Base-by-base conservation (phyloP, 2,113 vertebrate genomes). In the Pelecanoides urinatrix region DNA sequence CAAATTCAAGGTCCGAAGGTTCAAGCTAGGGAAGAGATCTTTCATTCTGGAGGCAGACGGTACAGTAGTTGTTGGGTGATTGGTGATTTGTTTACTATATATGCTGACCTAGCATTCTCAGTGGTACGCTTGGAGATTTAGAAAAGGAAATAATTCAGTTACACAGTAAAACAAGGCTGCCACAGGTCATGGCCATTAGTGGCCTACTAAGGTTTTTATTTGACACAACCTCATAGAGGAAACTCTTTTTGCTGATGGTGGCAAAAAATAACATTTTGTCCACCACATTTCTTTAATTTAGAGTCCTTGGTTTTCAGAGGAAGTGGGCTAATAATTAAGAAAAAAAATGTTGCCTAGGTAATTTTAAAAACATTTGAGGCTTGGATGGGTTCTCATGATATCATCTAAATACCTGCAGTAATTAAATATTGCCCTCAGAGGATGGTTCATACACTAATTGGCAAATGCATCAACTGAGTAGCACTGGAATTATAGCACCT, bases 361-460 rank as follows among this genome's bases (percentile, higher is more conserved):
- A 74, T 96, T 96, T 97, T 78, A 90, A 34, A 62, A 88, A 81
- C 94, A 94, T 97, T 93, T 97, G 91, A 95, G 88, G 74, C 59
- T 98, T 96, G 66, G 45, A 85, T 97, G 94, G 68, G 74, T 93
- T 96, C 90, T 98, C 88, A 88, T 95, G 78, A 90, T 97, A 97
- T 93, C 90, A 96, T 97, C 94, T 75, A 94, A 97, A 96, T 92
- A 96, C 94, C 91, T 97, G 66, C 91, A 96, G 95, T 96, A 97
- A 97, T 98, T 98, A 97, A 97, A 95, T 92, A 81, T 52, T 93
- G 34, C 83, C 81, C 96, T 97, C 95, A 70, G 65, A 97, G 96
- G 95, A 88, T 95, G 62, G 83, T 96, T 97, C 91, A 73, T 84
- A 67, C 75, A 92, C 92, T 98, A 98, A 97, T 97, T 98, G 92